Base-by-base conservation (phyloP, 2,797 vertebrate genomes). In the Argyrosomus regius region DNA sequence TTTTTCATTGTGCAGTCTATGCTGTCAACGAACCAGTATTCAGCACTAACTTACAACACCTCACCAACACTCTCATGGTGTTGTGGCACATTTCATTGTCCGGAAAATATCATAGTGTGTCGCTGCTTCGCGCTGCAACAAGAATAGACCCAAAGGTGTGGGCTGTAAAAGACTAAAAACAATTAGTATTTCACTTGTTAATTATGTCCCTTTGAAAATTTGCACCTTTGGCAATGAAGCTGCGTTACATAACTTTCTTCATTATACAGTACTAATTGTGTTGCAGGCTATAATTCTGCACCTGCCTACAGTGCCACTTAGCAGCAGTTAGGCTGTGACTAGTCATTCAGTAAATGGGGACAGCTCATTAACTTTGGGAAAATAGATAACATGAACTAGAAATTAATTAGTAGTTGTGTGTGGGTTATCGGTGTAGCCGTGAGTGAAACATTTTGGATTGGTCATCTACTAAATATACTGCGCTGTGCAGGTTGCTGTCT, bases 141-240 rank as follows among this genome's bases (percentile, higher is more conserved):
- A 24, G 45, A 78, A 80, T 63, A 67, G 49, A 72, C 2, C 1
- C 1, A 18, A 6, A 24, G 10, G 56, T 39, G 53, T 69, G 41
- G 43, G 66, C 24, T 41, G 60, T 54, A 28, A 73, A 54, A 70
- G 20, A 56, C 41, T 72, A 17, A n/a, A 79, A 58, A 69, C 54
- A 72, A 69, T 35, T 54, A 70, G 39, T 18, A 17, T 59, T 69
- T 77, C 80, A 60, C 39, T 48, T 79, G 61, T 72, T 87, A 86
- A 88, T 84, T 85, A 80, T 67, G 77, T 60, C 54, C 52, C 75
- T 85, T 75, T 82, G 84, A 89, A 87, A 82, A 89, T 84, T 61
- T 46, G 35, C 59, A 73, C 60, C 79, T 83, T 70, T 82, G 43
- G 80, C 60, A 78, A 70, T 69, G 81, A 83, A 73, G 72, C 73